These are phyloP conservation scores for Drosophila crucigera DNA, from an alignment of 2,888 invertebrate genomes.

Conservation along the genomic window DNA sequence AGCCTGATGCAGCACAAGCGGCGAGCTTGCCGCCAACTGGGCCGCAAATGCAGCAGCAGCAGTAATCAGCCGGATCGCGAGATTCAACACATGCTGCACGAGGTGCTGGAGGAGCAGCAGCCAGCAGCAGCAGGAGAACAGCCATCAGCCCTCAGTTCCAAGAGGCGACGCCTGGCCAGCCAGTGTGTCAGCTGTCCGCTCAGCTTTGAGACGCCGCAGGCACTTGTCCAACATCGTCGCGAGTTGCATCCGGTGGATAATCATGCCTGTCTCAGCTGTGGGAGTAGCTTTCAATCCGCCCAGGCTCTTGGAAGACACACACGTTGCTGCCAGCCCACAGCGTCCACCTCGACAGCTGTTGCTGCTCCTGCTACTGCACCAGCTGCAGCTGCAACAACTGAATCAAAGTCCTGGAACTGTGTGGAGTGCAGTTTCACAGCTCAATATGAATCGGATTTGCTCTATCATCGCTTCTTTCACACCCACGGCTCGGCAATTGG, in stretches of 20 bases:
- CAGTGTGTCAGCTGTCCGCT: slow-evolving; percentile 48
- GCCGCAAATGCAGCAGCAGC: background rate
- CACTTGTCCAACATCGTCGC: slow-evolving; percentile 47
- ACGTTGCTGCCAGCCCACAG: slow-evolving; percentile 81
- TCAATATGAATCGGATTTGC: slow-evolving; percentile 89
- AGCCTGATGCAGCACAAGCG: slow-evolving; percentile 89
- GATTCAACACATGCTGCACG: slow-evolving; percentile 72
- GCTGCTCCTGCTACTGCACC: slow-evolving; percentile 15
- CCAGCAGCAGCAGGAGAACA: background rate
- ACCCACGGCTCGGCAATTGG: slow-evolving; percentile 76
- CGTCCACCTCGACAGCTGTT: slow-evolving; percentile 35
- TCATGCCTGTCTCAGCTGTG: slow-evolving; percentile 90
- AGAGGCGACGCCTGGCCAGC: background rate
- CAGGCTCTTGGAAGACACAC: slow-evolving; percentile 92
- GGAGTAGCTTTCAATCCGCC: slow-evolving; percentile 88
- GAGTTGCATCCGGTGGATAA: slow-evolving; percentile 85
- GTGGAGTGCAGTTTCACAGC: slow-evolving; percentile 82
- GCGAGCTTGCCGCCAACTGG: slow-evolving; percentile 77
- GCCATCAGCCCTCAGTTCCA: background rate
- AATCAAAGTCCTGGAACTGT: slow-evolving; percentile 59
- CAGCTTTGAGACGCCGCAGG: slow-evolving; percentile 42
- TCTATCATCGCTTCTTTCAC: slow-evolving; percentile 91
- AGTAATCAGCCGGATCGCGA: slow-evolving; percentile 41
- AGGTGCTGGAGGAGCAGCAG: slow-evolving; percentile 56
- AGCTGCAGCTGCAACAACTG: slow-evolving; percentile 1